A percentile compares a stretch with the other conserved stretches of the same genome.
These are phyloP conservation scores for Lasiurus borealis DNA, from an alignment of 2,113 vertebrate species.

Conservation along the genomic window DNA sequence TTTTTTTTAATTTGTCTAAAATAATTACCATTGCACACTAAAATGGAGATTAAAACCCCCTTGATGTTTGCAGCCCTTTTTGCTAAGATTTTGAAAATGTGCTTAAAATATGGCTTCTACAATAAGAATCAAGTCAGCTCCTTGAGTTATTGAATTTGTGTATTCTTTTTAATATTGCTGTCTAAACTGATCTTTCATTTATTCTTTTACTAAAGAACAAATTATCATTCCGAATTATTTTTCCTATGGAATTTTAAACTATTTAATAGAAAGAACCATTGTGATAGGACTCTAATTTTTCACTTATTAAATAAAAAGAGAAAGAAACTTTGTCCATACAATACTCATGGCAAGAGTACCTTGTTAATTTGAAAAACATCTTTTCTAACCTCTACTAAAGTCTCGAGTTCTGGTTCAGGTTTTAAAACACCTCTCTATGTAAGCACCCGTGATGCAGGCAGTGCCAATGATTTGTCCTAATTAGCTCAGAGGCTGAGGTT, in stretches of 20 bases:
- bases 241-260: constrained; percentile 5
- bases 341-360: neutral
- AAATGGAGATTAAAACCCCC: constrained; percentile 35
- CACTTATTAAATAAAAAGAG: constrained; percentile 28
- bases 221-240: constrained; percentile 25
- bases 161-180: constrained; percentile 19
- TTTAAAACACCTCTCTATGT: neutral
- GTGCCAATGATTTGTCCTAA: neutral
- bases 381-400: neutral
- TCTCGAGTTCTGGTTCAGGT: neutral
- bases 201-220: constrained; percentile 13
- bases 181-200: neutral
- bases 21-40: constrained; percentile 49
- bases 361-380: neutral
- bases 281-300: constrained; percentile 24
- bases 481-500: neutral
- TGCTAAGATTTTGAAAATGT: constrained; percentile 58
- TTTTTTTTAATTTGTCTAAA: constrained; percentile 63
- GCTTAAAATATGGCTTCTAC: constrained; percentile 53
- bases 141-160: constrained; percentile 16
- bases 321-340: constrained; percentile 16
- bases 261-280: constrained; percentile 34
- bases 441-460: neutral
- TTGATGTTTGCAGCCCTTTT: constrained; percentile 38
- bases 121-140: neutral